Evolutionary conservation across 2,797 vertebrate genomes (phyloP).

Genomic region (Loris lydekkerianus): DNA sequence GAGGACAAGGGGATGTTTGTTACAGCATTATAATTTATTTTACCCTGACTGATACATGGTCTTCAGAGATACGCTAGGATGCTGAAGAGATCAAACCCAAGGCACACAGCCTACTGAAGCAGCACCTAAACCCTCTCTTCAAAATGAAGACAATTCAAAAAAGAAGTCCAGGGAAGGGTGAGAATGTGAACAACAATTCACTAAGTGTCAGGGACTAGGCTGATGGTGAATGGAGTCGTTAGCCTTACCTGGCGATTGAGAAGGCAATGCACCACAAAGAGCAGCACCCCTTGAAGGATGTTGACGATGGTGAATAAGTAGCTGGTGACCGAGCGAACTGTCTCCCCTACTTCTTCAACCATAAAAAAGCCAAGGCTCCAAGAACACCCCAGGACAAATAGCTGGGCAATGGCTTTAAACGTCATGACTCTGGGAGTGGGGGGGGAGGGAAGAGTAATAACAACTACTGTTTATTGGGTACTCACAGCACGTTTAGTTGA

Average conservation of each 20-base stretch:
- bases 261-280: slow-evolving; percentile 86
- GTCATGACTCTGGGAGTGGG: slow-evolving; percentile 78
- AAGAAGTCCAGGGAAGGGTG: not conserved
- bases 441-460: not conserved
- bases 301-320: slow-evolving; percentile 86
- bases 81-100: not conserved
- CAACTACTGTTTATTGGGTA: not conserved
- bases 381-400: slow-evolving; percentile 85
- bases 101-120: not conserved
- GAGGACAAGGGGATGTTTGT: not conserved
- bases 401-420: slow-evolving; percentile 85
- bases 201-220: not conserved
- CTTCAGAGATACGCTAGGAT: not conserved
- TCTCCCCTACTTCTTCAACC: slow-evolving; percentile 68
- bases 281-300: slow-evolving; percentile 83
- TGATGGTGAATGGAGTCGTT: not conserved
- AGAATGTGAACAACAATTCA: not conserved
- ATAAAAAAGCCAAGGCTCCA: slow-evolving; percentile 87
- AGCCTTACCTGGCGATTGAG: slow-evolving; percentile 84
- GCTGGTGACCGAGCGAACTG: slow-evolving; percentile 51
- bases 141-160: not conserved
- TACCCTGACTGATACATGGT: not conserved
- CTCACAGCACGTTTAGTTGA: rapidly evolving
- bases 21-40: not conserved
- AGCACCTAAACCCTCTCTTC: not conserved